Conservation (phyloP, 1,140 invertebrate genomes). For the Hyles vespertilio region DNA sequence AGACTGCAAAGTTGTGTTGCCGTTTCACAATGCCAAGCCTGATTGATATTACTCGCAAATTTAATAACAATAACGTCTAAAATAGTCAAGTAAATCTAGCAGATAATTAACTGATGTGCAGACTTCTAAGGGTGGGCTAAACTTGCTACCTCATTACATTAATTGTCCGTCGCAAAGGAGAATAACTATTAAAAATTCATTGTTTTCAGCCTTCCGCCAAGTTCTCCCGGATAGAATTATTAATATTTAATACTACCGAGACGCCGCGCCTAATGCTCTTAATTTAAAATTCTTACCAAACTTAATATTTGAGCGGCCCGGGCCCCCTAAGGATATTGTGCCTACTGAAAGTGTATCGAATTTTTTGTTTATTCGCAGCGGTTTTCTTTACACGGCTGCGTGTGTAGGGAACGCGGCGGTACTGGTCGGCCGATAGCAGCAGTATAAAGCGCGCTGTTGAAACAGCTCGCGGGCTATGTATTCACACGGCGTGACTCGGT, state of each 20-base stretch:
- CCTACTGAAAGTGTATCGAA: slow-evolving; percentile 40
- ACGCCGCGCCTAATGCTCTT: slow-evolving; percentile 55
- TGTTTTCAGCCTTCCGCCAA: slow-evolving; percentile 47
- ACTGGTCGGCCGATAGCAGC: slow-evolving; percentile 22
- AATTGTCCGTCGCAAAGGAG: slow-evolving; percentile 47
- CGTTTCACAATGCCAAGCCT: slow-evolving; percentile 1
- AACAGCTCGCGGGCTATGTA: slow-evolving; percentile 33
- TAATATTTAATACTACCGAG: slow-evolving; percentile 66
- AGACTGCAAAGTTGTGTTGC: too few relatives aligned
- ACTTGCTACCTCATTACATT: slow-evolving; percentile 51
- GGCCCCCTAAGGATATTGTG: slow-evolving; percentile 40
- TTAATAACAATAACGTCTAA: slow-evolving; percentile 11
- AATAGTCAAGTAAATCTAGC: slow-evolving; percentile 35
- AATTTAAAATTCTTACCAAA: slow-evolving; percentile 71
- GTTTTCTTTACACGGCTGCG: slow-evolving; percentile 45
- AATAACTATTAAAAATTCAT: slow-evolving; percentile 68
- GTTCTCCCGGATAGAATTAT: slow-evolving; percentile 56
- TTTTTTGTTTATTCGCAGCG: slow-evolving; percentile 45
- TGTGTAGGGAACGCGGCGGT: slow-evolving; percentile 12
- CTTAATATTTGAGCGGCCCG: slow-evolving; percentile 66
- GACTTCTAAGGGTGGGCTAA: slow-evolving; percentile 28
- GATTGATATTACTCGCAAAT: slow-evolving; percentile 21
- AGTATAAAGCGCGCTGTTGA: slow-evolving; percentile 38
- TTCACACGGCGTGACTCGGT: slow-evolving; percentile 36
- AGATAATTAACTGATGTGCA: slow-evolving; percentile 41